phyloP scores from a whole-genome alignment of 2,888 invertebrate species.

The Leistus spinibarbis region DNA sequence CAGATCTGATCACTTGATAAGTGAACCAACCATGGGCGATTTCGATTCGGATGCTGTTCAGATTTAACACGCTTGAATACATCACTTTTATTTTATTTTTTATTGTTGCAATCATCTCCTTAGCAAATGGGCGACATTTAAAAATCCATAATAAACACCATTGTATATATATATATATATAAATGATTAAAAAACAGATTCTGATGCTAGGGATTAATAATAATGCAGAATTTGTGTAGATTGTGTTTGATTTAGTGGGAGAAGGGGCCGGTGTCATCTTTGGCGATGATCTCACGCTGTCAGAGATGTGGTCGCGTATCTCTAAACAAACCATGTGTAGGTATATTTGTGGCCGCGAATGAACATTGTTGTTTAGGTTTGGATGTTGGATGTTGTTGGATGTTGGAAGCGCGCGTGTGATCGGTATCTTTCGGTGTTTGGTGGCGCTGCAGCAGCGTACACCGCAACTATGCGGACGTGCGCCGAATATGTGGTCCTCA shows the following conservation, averaged over 20 bases:
- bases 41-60: slow-evolving; percentile 36
- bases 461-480: slow-evolving; percentile 32
- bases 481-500: slow-evolving; percentile 21
- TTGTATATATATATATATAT: too few relatives aligned
- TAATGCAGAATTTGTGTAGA: too few relatives aligned
- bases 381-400: too few relatives aligned
- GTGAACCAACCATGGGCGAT: slow-evolving; percentile 28
- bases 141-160: background rate
- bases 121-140: background rate
- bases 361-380: background rate
- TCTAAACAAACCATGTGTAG: background rate
- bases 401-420: background rate
- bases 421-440: background rate
- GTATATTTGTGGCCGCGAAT: background rate
- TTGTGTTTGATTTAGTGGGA: background rate
- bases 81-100: slow-evolving; percentile 22
- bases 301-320: background rate
- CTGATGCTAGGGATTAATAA: too few relatives aligned
- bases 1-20: slow-evolving; percentile 29
- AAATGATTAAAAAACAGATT: too few relatives aligned
- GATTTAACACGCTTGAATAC: slow-evolving; percentile 37
- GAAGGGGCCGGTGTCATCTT: background rate
- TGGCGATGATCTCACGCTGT: slow-evolving; percentile 10
- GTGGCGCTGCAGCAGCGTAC: slow-evolving; percentile 28
- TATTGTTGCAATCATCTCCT: background rate